A percentile compares a stretch with the other conserved stretches of the same genome.
Conservation (phyloP, 2,113 vertebrate species). For the Theristicus caerulescens region DNA sequence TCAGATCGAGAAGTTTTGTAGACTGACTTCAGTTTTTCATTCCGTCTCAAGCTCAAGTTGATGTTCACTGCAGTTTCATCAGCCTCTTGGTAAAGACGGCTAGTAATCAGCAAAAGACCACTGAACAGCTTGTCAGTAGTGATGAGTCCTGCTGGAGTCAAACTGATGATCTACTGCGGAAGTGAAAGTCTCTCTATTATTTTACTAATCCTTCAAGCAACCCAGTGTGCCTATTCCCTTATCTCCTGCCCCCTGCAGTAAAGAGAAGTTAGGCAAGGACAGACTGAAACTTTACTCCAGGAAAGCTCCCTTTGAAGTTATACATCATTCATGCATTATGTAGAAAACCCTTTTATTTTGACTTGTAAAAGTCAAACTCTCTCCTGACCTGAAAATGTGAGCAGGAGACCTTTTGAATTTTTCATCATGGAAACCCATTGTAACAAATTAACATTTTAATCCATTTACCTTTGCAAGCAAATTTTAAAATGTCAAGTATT, state of each 20-base stretch:
- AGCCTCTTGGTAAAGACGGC: background rate
- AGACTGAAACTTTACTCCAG: background rate
- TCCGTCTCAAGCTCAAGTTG: background rate
- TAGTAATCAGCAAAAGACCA: background rate
- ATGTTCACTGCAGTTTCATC: background rate
- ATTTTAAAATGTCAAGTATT: conserved; percentile 14
- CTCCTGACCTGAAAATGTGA: background rate
- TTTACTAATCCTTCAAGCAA: background rate
- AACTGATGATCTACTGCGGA: background rate
- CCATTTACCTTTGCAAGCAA: conserved; percentile 2
- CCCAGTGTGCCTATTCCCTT: background rate
- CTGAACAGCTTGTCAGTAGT: background rate
- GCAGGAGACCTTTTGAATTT: background rate
- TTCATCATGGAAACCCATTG: background rate
- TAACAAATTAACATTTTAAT: conserved; percentile 29
- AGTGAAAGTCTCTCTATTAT: background rate
- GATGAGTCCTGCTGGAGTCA: background rate
- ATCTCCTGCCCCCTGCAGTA: background rate
- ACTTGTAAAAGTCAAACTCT: background rate
- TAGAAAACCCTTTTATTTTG: conserved; percentile 15
- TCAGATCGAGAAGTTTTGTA: background rate
- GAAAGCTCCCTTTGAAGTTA: background rate
- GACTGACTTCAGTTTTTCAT: background rate
- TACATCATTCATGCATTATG: background rate
- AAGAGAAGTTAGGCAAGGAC: background rate